phyloP scores from a whole-genome alignment of 1,140 invertebrate species.

The Samia ricini region DNA sequence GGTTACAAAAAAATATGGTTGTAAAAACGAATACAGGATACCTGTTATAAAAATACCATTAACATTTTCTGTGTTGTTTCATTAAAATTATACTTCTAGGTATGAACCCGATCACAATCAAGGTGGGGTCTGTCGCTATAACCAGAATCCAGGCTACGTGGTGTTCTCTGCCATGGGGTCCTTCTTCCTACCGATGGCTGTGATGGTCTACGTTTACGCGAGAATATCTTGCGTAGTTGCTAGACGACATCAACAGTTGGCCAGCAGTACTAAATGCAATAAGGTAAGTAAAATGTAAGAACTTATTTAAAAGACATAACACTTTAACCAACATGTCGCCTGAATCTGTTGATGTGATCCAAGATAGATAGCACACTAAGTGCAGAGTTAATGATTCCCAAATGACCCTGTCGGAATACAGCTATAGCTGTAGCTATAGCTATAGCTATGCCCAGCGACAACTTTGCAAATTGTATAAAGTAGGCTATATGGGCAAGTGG shows the following conservation, averaged over 20 bases:
- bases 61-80: background rate
- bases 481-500: too few species aligned
- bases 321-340: too few species aligned
- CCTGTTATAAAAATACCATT: background rate
- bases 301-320: background rate
- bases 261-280: slow-evolving; percentile 90
- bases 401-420: too few species aligned
- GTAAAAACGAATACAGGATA: too few species aligned
- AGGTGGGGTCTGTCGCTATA: slow-evolving; percentile 83
- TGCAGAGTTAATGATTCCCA: too few species aligned
- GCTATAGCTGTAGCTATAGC: too few species aligned
- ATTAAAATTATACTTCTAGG: slow-evolving; percentile 66
- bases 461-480: too few species aligned
- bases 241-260: slow-evolving; percentile 79
- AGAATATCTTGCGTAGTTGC: slow-evolving; percentile 92
- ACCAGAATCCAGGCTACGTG: slow-evolving; percentile 90
- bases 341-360: too few species aligned
- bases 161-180: slow-evolving; percentile 95
- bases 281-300: slow-evolving; percentile 78
- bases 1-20: too few species aligned
- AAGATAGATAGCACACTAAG: too few species aligned
- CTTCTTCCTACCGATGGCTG: slow-evolving; percentile 93
- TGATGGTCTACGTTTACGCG: slow-evolving; percentile 95
- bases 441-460: too few species aligned
- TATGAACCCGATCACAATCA: slow-evolving; percentile 81